phyloP scores from a whole-genome alignment of 2,113 vertebrate species.

The Passer montanus region DNA sequence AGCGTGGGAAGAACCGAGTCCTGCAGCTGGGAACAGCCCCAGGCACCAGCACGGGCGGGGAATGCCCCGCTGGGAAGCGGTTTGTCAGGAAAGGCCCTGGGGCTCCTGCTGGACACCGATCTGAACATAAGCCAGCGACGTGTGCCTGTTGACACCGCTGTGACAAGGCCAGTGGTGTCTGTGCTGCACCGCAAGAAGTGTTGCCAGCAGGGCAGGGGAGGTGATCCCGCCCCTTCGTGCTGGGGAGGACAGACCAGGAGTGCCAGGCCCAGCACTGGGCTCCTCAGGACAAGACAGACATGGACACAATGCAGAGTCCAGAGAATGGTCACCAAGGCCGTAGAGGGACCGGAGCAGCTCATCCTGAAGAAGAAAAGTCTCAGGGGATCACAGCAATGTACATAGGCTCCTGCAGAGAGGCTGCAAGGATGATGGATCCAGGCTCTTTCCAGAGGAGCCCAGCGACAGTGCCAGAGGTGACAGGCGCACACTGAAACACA shows the following conservation, averaged over 20 bases:
- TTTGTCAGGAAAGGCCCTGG: neutral
- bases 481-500: neutral
- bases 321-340: neutral
- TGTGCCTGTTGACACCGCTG: neutral
- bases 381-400: neutral
- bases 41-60: neutral
- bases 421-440: neutral
- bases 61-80: neutral
- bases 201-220: too few species aligned
- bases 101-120: neutral
- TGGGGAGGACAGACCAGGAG: too few species aligned
- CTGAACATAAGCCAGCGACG: rapidly evolving
- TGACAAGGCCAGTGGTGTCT: rapidly evolving
- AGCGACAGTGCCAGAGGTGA: neutral
- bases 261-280: neutral
- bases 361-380: neutral
- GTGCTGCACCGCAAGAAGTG: rapidly evolving
- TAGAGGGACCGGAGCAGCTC: neutral
- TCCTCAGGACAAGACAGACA: neutral
- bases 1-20: neutral
- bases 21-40: rapidly evolving
- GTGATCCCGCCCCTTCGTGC: neutral
- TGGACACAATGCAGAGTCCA: rapidly evolving
- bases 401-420: neutral
- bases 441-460: neutral